Conservation (phyloP, 1,140 invertebrate genomes). For the honey bee (Apis mellifera) region DNA sequence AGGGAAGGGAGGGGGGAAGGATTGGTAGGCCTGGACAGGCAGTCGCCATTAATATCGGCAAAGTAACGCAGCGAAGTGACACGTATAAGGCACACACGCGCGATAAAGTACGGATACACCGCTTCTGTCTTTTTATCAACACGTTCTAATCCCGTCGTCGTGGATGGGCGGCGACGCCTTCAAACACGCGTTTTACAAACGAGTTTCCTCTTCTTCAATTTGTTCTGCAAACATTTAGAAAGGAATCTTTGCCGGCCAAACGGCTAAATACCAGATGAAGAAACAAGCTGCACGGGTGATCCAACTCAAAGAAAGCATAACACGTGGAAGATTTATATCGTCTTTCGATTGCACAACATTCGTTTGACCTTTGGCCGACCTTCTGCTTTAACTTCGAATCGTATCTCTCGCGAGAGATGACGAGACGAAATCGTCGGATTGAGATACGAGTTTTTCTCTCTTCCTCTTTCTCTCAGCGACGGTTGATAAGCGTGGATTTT, state of each 20-base stretch:
- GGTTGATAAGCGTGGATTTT: too few relatives aligned
- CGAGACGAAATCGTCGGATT: not conserved
- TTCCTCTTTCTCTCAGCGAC: too few relatives aligned
- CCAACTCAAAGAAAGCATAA: not conserved
- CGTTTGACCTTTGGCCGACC: not conserved
- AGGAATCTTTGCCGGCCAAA: not conserved
- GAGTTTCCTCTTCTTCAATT: not conserved
- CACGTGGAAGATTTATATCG: not conserved
- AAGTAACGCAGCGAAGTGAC: not conserved
- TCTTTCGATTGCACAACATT: not conserved
- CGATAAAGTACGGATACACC: too few relatives aligned
- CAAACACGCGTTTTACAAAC: not conserved
- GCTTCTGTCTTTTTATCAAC: not conserved
- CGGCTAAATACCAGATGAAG: not conserved
- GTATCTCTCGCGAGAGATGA: not conserved
- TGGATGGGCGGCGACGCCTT: too few relatives aligned
- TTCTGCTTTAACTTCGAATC: not conserved
- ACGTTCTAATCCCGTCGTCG: not conserved
- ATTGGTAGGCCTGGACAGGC: too few relatives aligned
- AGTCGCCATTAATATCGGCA: not conserved
- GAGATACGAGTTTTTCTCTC: too few relatives aligned
- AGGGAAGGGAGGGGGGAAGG: not conserved
- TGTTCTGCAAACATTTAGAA: not conserved
- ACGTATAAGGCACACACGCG: too few relatives aligned
- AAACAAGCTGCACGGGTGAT: not conserved